phyloP scores from a whole-genome alignment of 92 coral and sea anemone species.

The Palythoa heliodiscus region DNA sequence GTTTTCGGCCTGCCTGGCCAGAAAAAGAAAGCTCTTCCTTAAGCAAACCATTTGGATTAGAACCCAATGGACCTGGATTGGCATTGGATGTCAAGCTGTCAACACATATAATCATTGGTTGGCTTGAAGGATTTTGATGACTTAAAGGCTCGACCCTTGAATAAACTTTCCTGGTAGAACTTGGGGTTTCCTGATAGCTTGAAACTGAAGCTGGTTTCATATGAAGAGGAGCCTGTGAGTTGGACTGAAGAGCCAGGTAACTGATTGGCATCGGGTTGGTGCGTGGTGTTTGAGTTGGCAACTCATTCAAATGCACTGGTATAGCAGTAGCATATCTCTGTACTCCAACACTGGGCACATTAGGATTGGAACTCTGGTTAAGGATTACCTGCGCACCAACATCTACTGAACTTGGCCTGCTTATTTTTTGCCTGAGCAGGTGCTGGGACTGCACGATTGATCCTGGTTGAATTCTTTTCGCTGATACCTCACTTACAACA shows the following conservation, averaged over 20 bases:
- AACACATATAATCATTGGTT: slow-evolving; percentile 33
- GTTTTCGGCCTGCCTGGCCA: neutral
- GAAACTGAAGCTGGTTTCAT: slow-evolving; percentile 20
- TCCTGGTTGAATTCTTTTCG: slow-evolving; percentile 6
- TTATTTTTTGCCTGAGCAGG: slow-evolving; percentile 1
- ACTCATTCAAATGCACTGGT: slow-evolving; percentile 29
- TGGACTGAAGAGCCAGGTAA: slow-evolving; percentile 23
- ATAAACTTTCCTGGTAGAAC: slow-evolving; percentile 4
- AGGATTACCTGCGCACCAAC: slow-evolving; percentile 42
- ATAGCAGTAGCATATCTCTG: slow-evolving; percentile 28
- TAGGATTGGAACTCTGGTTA: slow-evolving; percentile 4
- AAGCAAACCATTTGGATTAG: neutral
- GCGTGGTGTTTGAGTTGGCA: slow-evolving; percentile 18
- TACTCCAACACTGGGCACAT: slow-evolving; percentile 4
- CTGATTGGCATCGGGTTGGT: slow-evolving; percentile 9
- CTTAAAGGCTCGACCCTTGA: neutral
- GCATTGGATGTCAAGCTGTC: slow-evolving; percentile 25
- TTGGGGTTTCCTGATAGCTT: slow-evolving; percentile 33
- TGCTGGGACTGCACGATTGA: neutral
- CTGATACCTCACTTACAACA: neutral
- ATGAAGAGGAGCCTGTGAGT: slow-evolving; percentile 2
- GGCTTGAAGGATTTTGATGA: slow-evolving; percentile 10
- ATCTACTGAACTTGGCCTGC: slow-evolving; percentile 33
- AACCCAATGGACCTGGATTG: neutral
- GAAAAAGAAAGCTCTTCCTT: slow-evolving; percentile 19